Evolutionary conservation across 2,888 invertebrate genomes (phyloP), one percentile per base, ranked within the genome.

Genomic region (Acanthosoma haemorrhoidale): DNA sequence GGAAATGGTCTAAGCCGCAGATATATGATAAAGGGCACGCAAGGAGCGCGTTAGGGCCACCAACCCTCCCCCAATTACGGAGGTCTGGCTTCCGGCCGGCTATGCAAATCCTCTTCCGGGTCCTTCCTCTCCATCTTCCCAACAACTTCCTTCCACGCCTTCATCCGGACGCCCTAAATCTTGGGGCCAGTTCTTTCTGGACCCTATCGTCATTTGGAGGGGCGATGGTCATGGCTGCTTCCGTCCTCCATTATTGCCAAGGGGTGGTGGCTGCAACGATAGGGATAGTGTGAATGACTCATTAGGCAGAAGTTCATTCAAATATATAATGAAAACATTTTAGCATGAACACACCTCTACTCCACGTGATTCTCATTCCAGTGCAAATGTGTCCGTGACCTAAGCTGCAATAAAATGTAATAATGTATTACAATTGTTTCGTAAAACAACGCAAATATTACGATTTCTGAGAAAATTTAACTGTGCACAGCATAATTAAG

Each of bases 121-220:
- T 39, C 38, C 64, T 43, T 64, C 64, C 64, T 61, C 64, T 64
- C 38, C 64, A 64, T 64, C 64, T 64, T 64, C 41, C 36, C 61
- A 64, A 64, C 64, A 64, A 64, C 64, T 64, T 64, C 64, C 64
- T 64, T 64, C 64, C 64, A 29, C 64, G 51, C 51, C 51, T 25
- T 8, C 51, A n/a, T 8, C 51, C 51, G 51, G 51, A 51, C 51
- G 51, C 51, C 13, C 25, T 51, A 51, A 51, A 51, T 51, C 51
- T 51, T 51, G 21, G 51, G 51, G 29, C 51, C 51, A 51, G 51
- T 51, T 51, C 51, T 51, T 51, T 51, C 51, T 51, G 51, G 51
- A 51, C 51, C 51, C 51, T 51, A 51, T 51, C n/a, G n/a, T n/a
- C 51, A 25, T 51, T 25, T n/a, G 25, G 11, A 29, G 25, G 29